Evolutionary conservation across 2,797 vertebrate genomes (phyloP), one percentile per base, ranked within the genome.

Genomic region (Limosa lapponica): DNA sequence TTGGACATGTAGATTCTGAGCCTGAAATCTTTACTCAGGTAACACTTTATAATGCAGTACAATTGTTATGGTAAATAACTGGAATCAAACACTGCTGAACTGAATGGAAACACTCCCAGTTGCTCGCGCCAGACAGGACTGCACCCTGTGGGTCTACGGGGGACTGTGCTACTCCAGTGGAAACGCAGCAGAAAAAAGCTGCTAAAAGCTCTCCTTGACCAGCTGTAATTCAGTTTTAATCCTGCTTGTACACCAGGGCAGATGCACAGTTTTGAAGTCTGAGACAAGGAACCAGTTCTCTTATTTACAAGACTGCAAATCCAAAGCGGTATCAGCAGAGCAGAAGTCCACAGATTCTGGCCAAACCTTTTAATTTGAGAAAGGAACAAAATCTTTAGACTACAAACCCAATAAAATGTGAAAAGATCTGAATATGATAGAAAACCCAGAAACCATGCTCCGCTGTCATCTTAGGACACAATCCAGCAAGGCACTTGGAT

Each of bases 401-500:
- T 67, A 84, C 16, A 67, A 93, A 89, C 17, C 13, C 32, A 89
- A 34, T 14, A 59, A 72, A 55, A 67, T 8, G 57, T 12, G 10
- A 52, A 41, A 82, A 87, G 41, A 87, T 48, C 55, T 30, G 66
- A 82, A 27, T 49, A 41, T 6, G 41, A 67, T 1, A 89, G 54
- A 75, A 95, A 75, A 18, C 12, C 36, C 86, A 59, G 41, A 92
- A 81, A 77, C 22, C 48, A 80, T 15, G 41, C 52, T 89, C 34
- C 0, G 0, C 74, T 80, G 55, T 74, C 49, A 87, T 30, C 62
- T 59, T 61, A 85, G 69, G 69, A 84, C 57, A 85, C 24, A 70
- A 95, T 93, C 94, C 96, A 97, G 96, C 96, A 96, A 96, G 96
- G 91, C 93, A 97, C 94, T 87, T 97, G 54, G 57, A 91, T 41